These are phyloP conservation scores for Capra hircus DNA, from an alignment of 2,113 vertebrate genomes.

Conservation along the genomic window DNA sequence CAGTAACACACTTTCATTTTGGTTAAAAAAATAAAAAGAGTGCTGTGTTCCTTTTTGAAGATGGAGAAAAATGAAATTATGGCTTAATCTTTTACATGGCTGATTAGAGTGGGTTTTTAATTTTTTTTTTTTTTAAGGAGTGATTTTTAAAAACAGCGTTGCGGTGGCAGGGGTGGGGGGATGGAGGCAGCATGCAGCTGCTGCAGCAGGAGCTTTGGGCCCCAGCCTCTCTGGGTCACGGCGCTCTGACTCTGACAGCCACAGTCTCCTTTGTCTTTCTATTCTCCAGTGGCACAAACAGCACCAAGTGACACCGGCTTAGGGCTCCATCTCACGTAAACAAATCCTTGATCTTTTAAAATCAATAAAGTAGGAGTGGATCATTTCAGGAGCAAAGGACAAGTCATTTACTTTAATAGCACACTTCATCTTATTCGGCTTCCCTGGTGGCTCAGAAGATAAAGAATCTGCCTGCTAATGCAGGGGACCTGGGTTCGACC, in stretches of 20 bases:
- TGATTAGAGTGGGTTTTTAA: neutral
- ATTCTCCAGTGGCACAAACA: neutral
- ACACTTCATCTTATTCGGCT: neutral
- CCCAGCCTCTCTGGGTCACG: neutral
- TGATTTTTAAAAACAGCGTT: neutral
- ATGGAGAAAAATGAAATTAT: neutral
- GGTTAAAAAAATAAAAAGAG: neutral
- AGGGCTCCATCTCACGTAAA: neutral
- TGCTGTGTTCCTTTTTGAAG: neutral
- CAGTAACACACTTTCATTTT: neutral
- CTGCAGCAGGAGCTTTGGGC: neutral
- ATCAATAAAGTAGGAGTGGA: neutral
- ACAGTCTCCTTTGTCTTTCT: neutral
- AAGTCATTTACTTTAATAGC: neutral
- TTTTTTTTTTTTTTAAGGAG: neutral
- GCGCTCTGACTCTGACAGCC: neutral
- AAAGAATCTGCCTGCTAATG: neutral
- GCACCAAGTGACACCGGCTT: accelerated
- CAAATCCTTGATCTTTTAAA: neutral
- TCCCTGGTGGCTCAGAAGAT: neutral
- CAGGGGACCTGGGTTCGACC: neutral
- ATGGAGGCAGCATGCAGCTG: neutral
- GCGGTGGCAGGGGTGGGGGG: neutral
- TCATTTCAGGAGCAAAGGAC: neutral
- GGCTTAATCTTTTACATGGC: neutral